phyloP scores from a whole-genome alignment of 2,888 invertebrate genomes.

The Drosophila niveifrons region DNA sequence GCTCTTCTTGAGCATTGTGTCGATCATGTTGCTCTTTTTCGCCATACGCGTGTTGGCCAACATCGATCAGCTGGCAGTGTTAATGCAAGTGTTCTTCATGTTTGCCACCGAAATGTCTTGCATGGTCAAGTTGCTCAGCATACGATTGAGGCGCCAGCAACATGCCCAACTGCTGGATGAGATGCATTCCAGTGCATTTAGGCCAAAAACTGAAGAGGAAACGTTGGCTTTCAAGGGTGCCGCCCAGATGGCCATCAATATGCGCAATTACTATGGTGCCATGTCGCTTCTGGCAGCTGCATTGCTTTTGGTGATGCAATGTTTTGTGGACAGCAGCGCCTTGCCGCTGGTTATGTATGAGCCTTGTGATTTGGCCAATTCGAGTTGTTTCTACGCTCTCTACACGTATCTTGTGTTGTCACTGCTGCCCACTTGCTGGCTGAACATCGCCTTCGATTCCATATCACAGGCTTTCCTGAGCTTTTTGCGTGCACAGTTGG shows the following conservation, averaged over 20 bases:
- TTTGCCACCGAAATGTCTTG: constrained; percentile 71
- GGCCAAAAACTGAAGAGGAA: constrained; percentile 45
- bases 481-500: constrained; percentile 65
- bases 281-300: constrained; percentile 52
- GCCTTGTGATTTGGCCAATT: constrained; percentile 56
- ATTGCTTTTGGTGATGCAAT: constrained; percentile 53
- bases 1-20: constrained; percentile 45
- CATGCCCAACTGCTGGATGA: constrained; percentile 40
- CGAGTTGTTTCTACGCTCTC: constrained; percentile 51
- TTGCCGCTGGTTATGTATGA: constrained; percentile 66
- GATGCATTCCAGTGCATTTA: constrained; percentile 46
- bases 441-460: constrained; percentile 79
- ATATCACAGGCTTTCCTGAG: constrained; percentile 57
- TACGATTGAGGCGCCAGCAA: constrained; percentile 35
- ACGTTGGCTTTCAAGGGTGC: constrained; percentile 27
- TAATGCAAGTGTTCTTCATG: constrained; percentile 73
- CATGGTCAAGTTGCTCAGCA: constrained; percentile 60
- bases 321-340: constrained; percentile 43
- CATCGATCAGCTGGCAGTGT: constrained; percentile 59
- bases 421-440: constrained; percentile 59
- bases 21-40: constrained; percentile 64
- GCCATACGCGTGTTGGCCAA: constrained; percentile 57
- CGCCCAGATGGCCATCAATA: constrained; percentile 22
- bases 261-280: constrained; percentile 60
- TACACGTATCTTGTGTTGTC: constrained; percentile 62